Percentiles rank a stretch among this genome's conserved stretches.
Evolutionary conservation across 2,113 vertebrate genomes (phyloP).

Genomic region (Saccopteryx leptura): DNA sequence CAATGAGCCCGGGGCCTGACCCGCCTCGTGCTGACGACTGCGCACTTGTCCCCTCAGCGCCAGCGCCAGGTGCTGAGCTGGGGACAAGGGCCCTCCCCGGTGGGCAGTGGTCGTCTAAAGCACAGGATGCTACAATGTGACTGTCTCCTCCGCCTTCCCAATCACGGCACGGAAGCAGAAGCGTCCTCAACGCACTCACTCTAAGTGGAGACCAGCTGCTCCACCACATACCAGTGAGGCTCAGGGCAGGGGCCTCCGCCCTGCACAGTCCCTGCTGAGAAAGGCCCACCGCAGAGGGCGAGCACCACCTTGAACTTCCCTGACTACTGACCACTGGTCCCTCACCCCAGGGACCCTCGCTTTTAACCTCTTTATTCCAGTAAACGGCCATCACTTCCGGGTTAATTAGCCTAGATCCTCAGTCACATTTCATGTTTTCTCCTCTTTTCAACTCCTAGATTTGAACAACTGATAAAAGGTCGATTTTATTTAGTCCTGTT

Average conservation of each 20-base stretch:
- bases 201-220: background rate
- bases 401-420: background rate
- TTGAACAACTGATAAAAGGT: constrained; percentile 55
- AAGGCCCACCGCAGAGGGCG: background rate
- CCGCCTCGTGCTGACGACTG: background rate
- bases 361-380: constrained; percentile 50
- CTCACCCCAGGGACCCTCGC: background rate
- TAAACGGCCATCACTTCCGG: background rate
- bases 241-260: background rate
- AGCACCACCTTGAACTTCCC: background rate
- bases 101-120: constrained; percentile 6
- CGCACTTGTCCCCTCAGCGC: background rate
- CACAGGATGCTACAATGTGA: background rate
- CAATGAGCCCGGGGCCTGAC: background rate
- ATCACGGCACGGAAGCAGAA: background rate
- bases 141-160: constrained; percentile 28
- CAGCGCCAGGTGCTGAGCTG: background rate
- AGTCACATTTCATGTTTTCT: background rate
- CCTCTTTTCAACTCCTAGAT: constrained; percentile 20
- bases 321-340: background rate
- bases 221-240: background rate
- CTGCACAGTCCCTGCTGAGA: background rate
- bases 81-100: background rate
- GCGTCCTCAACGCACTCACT: background rate
- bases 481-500: background rate